phyloP scores from a whole-genome alignment of 1,140 invertebrate species.

The Colletes gigas region DNA sequence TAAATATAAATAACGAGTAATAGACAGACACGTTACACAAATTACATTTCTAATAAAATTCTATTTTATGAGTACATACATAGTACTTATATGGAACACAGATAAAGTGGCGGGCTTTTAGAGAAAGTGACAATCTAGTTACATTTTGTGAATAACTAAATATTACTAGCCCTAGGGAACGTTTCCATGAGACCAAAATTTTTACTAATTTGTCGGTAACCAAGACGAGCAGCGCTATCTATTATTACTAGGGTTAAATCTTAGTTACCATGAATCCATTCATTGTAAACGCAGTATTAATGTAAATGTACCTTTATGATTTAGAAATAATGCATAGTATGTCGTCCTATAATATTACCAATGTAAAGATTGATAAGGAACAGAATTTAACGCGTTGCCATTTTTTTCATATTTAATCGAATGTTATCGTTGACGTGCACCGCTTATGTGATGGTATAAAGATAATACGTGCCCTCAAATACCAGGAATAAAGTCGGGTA shows the following conservation, averaged over 20 bases:
- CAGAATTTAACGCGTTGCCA: neutral
- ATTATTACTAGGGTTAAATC: no score
- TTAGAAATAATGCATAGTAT: neutral
- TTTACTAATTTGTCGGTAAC: no score
- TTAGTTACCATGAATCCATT: neutral
- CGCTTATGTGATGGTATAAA: neutral
- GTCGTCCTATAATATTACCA: slow-evolving; percentile 8
- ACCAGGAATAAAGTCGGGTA: neutral
- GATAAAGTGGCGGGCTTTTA: no score
- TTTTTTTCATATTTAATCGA: slow-evolving; percentile 4
- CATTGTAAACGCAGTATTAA: neutral
- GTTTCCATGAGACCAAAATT: neutral
- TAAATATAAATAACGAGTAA: no score
- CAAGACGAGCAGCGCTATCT: no score
- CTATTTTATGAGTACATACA: no score
- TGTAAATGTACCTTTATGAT: neutral
- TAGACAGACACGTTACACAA: no score
- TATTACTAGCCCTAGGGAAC: neutral
- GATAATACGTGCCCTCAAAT: neutral
- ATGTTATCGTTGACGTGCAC: neutral
- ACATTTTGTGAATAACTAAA: neutral
- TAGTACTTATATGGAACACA: neutral
- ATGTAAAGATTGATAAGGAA: slow-evolving; percentile 11
- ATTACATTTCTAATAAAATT: no score
- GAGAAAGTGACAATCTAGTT: neutral